These are phyloP conservation scores for Semaprochilodus insignis DNA, from an alignment of 2,797 vertebrate genomes.

Conservation along the genomic window DNA sequence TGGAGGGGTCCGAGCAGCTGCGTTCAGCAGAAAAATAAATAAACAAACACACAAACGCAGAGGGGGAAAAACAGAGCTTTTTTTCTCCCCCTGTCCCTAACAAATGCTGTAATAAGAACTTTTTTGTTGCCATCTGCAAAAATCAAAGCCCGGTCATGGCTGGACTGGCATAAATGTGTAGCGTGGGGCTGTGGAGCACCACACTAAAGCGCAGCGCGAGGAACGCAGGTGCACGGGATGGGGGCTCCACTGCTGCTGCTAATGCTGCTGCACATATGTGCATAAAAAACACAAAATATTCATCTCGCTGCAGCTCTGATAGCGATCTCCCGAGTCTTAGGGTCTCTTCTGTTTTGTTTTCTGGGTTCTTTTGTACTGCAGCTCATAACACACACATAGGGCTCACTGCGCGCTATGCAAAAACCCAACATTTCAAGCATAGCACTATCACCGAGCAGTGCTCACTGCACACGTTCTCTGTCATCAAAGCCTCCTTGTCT, in stretches of 20 bases:
- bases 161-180: conserved; percentile 31
- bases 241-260: background rate
- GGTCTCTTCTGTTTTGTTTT: background rate
- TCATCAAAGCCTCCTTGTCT: conserved; percentile 80
- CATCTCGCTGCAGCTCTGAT: conserved; percentile 27
- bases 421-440: background rate
- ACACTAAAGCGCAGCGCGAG: conserved; percentile 4
- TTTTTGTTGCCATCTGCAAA: conserved; percentile 77
- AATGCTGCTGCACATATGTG: conserved; percentile 47
- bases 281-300: conserved; percentile 35
- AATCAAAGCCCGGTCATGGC: conserved; percentile 56
- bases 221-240: conserved; percentile 32
- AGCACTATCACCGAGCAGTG: background rate
- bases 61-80: conserved; percentile 26
- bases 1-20: conserved; percentile 72
- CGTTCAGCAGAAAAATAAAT: conserved; percentile 81
- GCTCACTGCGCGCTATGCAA: conserved; percentile 25
- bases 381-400: background rate
- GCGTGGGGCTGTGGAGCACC: background rate
- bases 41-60: conserved; percentile 77
- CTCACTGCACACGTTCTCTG: conserved; percentile 30
- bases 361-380: background rate
- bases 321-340: conserved; percentile 14
- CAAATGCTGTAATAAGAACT: conserved; percentile 74
- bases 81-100: conserved; percentile 56